Base-by-base conservation (phyloP, 1,140 invertebrate genomes). In the Drosophila watanabei region DNA sequence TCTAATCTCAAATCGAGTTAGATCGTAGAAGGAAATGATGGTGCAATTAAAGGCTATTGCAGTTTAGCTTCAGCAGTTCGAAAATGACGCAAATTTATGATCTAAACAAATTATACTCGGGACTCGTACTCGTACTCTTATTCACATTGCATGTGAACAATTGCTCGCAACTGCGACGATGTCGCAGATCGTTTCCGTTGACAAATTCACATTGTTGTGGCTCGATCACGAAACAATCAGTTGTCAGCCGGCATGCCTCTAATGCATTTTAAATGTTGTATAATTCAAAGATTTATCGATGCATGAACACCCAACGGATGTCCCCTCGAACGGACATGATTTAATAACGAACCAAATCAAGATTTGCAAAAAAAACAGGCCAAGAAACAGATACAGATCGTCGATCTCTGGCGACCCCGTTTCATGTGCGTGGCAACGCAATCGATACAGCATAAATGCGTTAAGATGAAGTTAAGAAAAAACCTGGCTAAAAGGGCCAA, bases 51-150 rank as follows among this genome's bases (percentile, higher is more conserved):
- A 59, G 52, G 61, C 48, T 51, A 41, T 39, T 64, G 59, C 49
- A 24, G 48, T 39, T 68, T 24, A 18, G 20, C 33, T 71, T 32
- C 62, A 51, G 11, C 46, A 32, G n/a, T 28, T 46, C 37, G 10
- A 73, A 73, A 73, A 73, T 73, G 45, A 73, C 68, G 68, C 54
- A 73, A 73, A 73, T 61, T 72, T 72, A 73, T 73, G 70, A 73
- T 72, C 68, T 73, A 73, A 72, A 35, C 70, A 43, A 73, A 72
- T 73, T 60, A 72, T 73, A 52, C 30, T 51, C 51, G 51, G 24
- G 20, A 41, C 43, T 11, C 5, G 18, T 24, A 24, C 24, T 24
- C 24, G 24, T 24, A 24, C 30, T 20, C 14, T 14, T 11, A 56
- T 7, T 37, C 35, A 58, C 35, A 58, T 73, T 73, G 68, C 70